Evolutionary conservation across 2,113 vertebrate genomes (phyloP).

Genomic region (Triplophysa rosa): DNA sequence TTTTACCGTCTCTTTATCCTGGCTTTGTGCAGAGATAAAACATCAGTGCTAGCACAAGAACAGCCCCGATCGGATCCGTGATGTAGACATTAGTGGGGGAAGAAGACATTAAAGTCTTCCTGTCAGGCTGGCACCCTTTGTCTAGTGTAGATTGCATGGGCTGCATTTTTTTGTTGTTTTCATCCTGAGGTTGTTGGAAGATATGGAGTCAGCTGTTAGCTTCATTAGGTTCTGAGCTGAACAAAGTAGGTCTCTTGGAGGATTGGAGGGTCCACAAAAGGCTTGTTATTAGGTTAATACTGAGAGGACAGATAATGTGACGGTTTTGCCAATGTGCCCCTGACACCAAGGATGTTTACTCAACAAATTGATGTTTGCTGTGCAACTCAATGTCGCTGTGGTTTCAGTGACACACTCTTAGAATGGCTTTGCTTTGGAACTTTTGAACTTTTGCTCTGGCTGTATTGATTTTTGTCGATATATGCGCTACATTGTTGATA

Average conservation of each 20-base stretch:
- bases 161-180: background rate
- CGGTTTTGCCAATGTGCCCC: background rate
- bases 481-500: background rate
- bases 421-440: background rate
- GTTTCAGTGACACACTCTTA: background rate
- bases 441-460: background rate
- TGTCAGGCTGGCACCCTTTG: background rate
- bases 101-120: slow-evolving; percentile 31
- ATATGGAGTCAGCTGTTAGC: slow-evolving; percentile 18
- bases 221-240: background rate
- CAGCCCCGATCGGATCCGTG: slow-evolving; percentile 38
- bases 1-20: slow-evolving; percentile 46
- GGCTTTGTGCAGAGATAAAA: slow-evolving; percentile 50
- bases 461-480: background rate
- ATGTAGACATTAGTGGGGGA: slow-evolving; percentile 42
- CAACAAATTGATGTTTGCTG: background rate
- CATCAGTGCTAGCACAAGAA: background rate
- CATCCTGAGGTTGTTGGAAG: background rate
- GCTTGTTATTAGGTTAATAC: slow-evolving; percentile 10
- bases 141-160: slow-evolving; percentile 21
- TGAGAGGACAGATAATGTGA: background rate
- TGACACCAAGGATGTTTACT: background rate
- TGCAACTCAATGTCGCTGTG: background rate
- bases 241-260: background rate
- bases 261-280: background rate